Base-by-base conservation (phyloP, 2,113 vertebrate species). In the Sclerurus mexicanus region DNA sequence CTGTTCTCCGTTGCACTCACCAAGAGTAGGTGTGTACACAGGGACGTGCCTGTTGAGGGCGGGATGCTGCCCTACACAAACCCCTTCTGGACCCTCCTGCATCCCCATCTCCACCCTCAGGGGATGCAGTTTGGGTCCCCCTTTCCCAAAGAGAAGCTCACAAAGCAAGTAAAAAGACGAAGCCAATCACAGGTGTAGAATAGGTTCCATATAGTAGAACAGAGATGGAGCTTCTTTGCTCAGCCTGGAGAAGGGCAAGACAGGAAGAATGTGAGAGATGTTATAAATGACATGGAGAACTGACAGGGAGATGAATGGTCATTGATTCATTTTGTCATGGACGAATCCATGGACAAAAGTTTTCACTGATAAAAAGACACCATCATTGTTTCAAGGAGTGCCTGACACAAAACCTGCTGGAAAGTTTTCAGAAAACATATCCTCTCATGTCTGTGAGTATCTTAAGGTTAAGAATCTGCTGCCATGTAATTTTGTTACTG, bases 21-120 rank as follows among this genome's bases (percentile, higher is more conserved):
- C 22, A 58, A 47, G 28, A 10, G 6, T 25, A 5, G 6, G 9
- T 40, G 25, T 14, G 10, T 28, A 47, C 12, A 39, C 21, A 7
- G 0, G 0, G 77, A 73, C 0, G 1, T 47, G 68, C 39, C 33
- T 42, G 20, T 5, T 12, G 64, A 77, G 30, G 44, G 27, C 68
- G 25, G 30, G 73, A 69, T 56, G 49, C 73, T 90, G 68, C 69
- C 40, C 37, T 39, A 12, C 35, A 42, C 9, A 72, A 55, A 85
- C 31, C 35, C 50, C n/a, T 75, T 27, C 83, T 75, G 19, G 28
- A 39, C 7, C 3, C 0, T 52, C 19, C 27, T 46, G 9, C 6
- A 59, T 12, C 37, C 55, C 47, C 31, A 9, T 31, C 30, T 67
- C 1, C 21, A 42, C 12, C 14, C 16, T 52, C 66, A 72, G 23